Evolutionary conservation across 2,888 invertebrate species (phyloP), one percentile per base, ranked within the genome.

Genomic region (Netelia melanura): DNA sequence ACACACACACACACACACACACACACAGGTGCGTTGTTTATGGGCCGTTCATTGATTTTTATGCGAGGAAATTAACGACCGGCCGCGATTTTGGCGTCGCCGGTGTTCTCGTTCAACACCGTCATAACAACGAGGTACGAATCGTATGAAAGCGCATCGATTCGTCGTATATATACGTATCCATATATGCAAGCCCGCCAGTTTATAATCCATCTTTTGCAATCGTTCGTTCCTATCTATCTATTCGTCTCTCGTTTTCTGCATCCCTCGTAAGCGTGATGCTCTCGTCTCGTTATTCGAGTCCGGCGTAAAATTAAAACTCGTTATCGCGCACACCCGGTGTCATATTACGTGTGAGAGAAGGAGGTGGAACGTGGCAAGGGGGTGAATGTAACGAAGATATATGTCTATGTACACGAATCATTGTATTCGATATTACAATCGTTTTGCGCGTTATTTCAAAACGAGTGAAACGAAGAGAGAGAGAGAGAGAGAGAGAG

Each of bases 11-110:
- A 17, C 17, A 17, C 17, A 17, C 17, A 48, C 52, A 68, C 25
- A 17, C 17, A 17, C 17, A 17, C 17, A 17, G 0, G 38, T 6
- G 6, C 90, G 91, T 93, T 92, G 93, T 93, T 93, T 93, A 93
- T 93, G 92, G 92, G 90, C 93, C 92, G 93, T 92, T 93, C 92
- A 93, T 93, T 93, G 93, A 93, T 93, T 93, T 93, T 93, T 93
- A 93, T 93, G 89, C 91, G 89, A 89, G 89, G 89, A 92, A 93
- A 93, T 93, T 93, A 93, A 93, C 93, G 93, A 93, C 92, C 91
- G 89, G 89, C 86, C 91, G 77, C 90, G 92, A 92, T 93, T 93
- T 93, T 89, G 90, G 89, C 89, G 89, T 90, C 89, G 90, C 90
- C 92, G 71, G 74, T 82, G 23, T 70, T 61, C 56, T 43, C 81